Base-by-base conservation (phyloP, 2,888 invertebrate genomes). In the Caenorhabditis sp. region DNA sequence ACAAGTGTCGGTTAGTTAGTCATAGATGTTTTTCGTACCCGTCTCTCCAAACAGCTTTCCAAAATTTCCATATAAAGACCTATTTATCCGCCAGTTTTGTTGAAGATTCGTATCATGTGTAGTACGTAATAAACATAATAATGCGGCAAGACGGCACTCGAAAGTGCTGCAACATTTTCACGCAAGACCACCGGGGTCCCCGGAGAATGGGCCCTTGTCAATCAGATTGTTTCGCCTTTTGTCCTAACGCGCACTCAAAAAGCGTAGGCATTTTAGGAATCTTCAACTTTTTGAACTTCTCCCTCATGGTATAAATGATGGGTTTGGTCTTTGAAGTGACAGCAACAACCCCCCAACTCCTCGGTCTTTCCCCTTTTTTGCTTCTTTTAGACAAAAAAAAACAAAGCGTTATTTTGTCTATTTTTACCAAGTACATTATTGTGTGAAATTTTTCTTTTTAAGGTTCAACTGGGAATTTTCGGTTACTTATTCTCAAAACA, bases 191-290 rank as follows among this genome's bases (percentile, higher is more conserved):
- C 71, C 71, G 64, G 72, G 64, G 64, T 69, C 74, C 80, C 74
- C 40, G 40, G 74, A 68, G 71, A 69, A 69, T 72, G 68, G 62
- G 61, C 71, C 65, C 80, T 65, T 80, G 80, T 80, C 80, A 80
- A 80, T 80, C 80, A 80, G 80, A 80, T 80, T 80, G 74, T 80
- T 80, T 80, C 74, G 80, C 64, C 71, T 79, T 79, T 71, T 79
- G 60, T 70, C 70, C 70, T 79, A 70, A 71, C 58, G 65, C 70
- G 20, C 71, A 71, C 79, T 71, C 64, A 71, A 71, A 79, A 79
- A 79, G 71, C 65, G 79, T 79, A 79, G 79, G 69, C 78, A 70
- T 78, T 78, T 70, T 78, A 64, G 70, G 78, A 78, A 69, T 78
- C 69, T 64, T 69, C 77, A 69, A 68, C 69, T 78, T 78, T 78